Evolutionary conservation across 2,888 invertebrate genomes (phyloP).

Genomic region (Melinopterus prodromus): DNA sequence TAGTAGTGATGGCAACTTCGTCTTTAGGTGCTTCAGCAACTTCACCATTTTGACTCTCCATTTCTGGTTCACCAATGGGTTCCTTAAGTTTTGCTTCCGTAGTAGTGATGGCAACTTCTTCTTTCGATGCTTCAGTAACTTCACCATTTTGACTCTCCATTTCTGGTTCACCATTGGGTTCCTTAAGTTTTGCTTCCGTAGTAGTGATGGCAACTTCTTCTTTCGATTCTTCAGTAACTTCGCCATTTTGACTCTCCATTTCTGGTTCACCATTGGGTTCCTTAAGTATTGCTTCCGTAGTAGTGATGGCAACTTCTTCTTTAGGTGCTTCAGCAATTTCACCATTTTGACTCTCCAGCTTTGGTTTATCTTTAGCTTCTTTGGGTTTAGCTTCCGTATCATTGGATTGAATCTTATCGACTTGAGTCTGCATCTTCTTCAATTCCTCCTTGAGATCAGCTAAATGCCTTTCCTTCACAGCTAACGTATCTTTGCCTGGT

Average conservation of each 20-base stretch:
- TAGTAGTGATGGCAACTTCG: not conserved
- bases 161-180: not conserved
- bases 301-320: not conserved
- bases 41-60: not conserved
- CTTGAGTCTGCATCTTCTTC: constrained; percentile 13
- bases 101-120: not conserved
- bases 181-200: constrained; percentile 5
- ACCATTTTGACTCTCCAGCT: not conserved
- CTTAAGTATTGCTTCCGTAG: not conserved
- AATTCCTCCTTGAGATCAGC: constrained; percentile 31
- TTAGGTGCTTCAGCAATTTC: not conserved
- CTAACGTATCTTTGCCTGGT: constrained; percentile 9
- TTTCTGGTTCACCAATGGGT: not conserved
- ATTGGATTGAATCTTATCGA: constrained; percentile 22
- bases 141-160: not conserved
- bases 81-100: not conserved
- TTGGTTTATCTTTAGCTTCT: not conserved
- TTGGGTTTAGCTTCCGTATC: not conserved
- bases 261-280: not conserved
- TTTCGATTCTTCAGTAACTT: not conserved
- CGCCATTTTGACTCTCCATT: not conserved
- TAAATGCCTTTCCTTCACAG: constrained; percentile 28
- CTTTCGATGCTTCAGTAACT: not conserved
- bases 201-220: not conserved
- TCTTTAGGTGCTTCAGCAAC: not conserved